Percentiles rank a stretch among this genome's conserved stretches.
Conservation (phyloP, 2,888 invertebrate species). For the Cerastis rubricosa region DNA sequence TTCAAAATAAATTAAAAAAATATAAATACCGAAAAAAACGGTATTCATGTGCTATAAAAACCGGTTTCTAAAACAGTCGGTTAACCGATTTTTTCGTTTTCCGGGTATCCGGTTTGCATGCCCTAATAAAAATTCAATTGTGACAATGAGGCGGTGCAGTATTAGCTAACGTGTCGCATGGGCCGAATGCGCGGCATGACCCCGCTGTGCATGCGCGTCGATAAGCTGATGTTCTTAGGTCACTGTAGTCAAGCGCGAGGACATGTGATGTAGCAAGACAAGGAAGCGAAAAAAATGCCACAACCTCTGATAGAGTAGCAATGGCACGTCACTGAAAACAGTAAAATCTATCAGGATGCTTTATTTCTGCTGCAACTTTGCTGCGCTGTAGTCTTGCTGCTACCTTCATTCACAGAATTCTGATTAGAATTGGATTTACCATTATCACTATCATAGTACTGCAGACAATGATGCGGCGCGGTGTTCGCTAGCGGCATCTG, state of each 20-base stretch:
- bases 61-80: too few relatives aligned
- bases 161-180: too few relatives aligned
- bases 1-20: too few relatives aligned
- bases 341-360: background rate
- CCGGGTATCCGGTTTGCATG: too few relatives aligned
- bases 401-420: background rate
- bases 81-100: too few relatives aligned
- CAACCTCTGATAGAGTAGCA: background rate
- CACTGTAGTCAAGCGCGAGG: too few relatives aligned
- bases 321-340: background rate
- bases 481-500: slow-evolving; percentile 95
- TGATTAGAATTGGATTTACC: slow-evolving; percentile 80
- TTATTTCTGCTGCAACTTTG: background rate
- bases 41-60: too few relatives aligned
- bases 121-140: too few relatives aligned
- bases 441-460: slow-evolving; percentile 92
- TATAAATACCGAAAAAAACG: too few relatives aligned
- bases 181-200: too few relatives aligned
- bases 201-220: background rate
- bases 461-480: slow-evolving; percentile 94
- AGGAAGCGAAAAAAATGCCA: background rate
- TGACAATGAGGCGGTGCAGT: too few relatives aligned
- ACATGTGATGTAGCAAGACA: background rate
- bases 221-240: background rate
- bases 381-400: too few relatives aligned